Conservation (phyloP, 1,140 invertebrate genomes). For the Drosophila ananassae region DNA sequence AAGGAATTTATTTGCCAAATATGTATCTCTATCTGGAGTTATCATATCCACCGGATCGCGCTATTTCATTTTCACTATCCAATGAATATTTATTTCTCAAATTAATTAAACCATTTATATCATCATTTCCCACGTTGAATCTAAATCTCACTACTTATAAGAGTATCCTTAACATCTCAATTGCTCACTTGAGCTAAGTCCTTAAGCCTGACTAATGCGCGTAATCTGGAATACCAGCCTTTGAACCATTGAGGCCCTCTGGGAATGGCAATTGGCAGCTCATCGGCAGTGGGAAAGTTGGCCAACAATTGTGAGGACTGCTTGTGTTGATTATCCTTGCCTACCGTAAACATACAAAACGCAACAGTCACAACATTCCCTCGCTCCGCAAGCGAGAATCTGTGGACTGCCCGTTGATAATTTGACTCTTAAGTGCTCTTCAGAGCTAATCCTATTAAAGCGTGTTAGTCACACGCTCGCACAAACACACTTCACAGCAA, state of each 20-base stretch:
- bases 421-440: conserved; percentile 84
- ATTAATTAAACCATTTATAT: neutral
- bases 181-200: conserved; percentile 62
- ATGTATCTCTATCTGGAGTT: too few relatives aligned
- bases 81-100: neutral
- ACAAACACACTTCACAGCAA: conserved; percentile 38
- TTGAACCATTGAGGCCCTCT: conserved; percentile 25
- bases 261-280: conserved; percentile 45
- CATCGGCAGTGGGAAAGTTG: conserved; percentile 74
- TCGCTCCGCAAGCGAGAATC: conserved; percentile 22
- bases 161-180: conserved; percentile 31
- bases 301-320: conserved; percentile 65
- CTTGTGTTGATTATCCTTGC: conserved; percentile 32
- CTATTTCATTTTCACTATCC: neutral
- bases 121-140: conserved; percentile 8
- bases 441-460: conserved; percentile 84
- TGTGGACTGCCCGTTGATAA: conserved; percentile 64
- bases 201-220: conserved; percentile 54
- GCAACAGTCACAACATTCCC: conserved; percentile 75
- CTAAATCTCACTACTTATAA: neutral
- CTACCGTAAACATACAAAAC: conserved; percentile 75
- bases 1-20: too few relatives aligned
- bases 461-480: conserved; percentile 70
- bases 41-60: too few relatives aligned
- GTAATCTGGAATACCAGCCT: conserved; percentile 42